Base-by-base conservation (phyloP, 1,140 invertebrate genomes). In the Sitodiplosis mosellana region DNA sequence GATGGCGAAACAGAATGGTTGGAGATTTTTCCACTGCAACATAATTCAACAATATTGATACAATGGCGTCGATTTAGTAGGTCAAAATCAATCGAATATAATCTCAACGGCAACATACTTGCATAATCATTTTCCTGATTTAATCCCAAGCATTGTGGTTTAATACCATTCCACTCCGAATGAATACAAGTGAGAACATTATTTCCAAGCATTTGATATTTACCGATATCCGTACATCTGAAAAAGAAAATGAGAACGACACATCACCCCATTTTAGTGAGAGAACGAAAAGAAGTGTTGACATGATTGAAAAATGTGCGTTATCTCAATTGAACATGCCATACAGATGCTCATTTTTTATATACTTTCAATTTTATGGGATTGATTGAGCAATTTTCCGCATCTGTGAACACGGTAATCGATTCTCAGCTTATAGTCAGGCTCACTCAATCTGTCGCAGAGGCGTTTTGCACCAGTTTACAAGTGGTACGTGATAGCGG, bases 71-170 rank as follows among this genome's bases (percentile, higher is more conserved):
- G 15, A 20, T 21, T 14, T 11, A 19, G 12, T 11, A 38, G 18
- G 20, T n/a, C 27, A 19, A 19, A 14, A 36, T 37, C n/a, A n/a
- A n/a, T n/a, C n/a, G n/a, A n/a, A n/a, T n/a, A n/a, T n/a, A n/a
- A n/a, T n/a, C n/a, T 27, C 10, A 27, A 27, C 3, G 2, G 14
- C 34, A 38, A 71, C 78, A 67, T 65, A 83, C 81, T 75, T 2
- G 82, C 82, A 62, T 87, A 88, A 60, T 88, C 83, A 54, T 85
- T 81, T 57, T 83, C 79, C 64, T 88, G 85, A 58, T 83, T 87
- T 0, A 88, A 68, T 1, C 84, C 83, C 54, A 80, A 78, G 60
- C 85, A 89, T 2, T 74, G 69, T 8, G 84, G 82, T 53, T 80
- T 81, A 1, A 72, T 69, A 10, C 83, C 83, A 37, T 82, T 77